Evolutionary conservation across 2,888 invertebrate genomes (phyloP).

Genomic region (Drosophila prostipennis): DNA sequence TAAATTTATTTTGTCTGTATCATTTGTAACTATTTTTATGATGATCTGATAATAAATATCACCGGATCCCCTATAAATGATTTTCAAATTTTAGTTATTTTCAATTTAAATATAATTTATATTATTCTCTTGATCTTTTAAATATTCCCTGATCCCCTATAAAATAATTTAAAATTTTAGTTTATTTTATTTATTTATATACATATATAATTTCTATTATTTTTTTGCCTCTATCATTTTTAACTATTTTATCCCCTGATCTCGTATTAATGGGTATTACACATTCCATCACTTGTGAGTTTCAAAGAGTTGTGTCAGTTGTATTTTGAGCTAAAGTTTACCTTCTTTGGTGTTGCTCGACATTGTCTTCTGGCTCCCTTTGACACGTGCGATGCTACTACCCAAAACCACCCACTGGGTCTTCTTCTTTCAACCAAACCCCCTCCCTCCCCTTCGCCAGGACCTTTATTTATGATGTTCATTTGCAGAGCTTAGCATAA

Average conservation of each 20-base stretch:
- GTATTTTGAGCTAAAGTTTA: constrained; percentile 19
- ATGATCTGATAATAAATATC: too few species aligned
- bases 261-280: neutral
- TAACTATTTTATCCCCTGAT: neutral
- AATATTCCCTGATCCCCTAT: too few species aligned
- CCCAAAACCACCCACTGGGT: neutral
- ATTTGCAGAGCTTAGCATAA: constrained; percentile 68
- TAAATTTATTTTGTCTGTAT: too few species aligned
- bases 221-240: too few species aligned
- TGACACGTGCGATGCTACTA: constrained; percentile 39
- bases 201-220: too few species aligned
- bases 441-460: constrained; percentile 3
- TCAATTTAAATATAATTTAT: too few species aligned
- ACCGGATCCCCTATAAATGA: too few species aligned
- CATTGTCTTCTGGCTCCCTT: constrained; percentile 38
- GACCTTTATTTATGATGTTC: constrained; percentile 64
- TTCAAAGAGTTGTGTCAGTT: neutral
- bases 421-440: neutral
- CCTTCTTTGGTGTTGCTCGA: constrained; percentile 25
- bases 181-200: too few species aligned
- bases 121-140: too few species aligned
- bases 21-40: too few species aligned
- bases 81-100: too few species aligned
- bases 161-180: too few species aligned
- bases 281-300: neutral